These are phyloP conservation scores for Coptotermes formosanus DNA, from an alignment of 1,140 invertebrate genomes.

Conservation along the genomic window DNA sequence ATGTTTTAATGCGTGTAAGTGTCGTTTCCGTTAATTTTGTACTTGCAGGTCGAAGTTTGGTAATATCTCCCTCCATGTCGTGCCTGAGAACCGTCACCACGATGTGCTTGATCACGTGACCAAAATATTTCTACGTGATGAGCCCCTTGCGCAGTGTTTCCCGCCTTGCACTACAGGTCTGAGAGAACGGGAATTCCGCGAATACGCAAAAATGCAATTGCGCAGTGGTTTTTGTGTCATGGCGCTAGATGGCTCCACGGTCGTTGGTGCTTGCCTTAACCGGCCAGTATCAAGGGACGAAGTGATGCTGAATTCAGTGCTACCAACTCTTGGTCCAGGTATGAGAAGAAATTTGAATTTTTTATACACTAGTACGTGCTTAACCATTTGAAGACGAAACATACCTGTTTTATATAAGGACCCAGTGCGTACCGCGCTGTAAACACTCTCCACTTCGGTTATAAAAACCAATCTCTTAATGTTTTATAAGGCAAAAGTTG, in stretches of 20 bases:
- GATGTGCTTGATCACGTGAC: conserved; percentile 31
- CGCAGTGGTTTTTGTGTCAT: conserved; percentile 30
- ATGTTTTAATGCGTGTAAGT: not conserved
- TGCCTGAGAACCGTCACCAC: not conserved
- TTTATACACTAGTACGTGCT: no score
- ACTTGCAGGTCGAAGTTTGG: not conserved
- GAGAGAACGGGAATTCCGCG: conserved; percentile 26
- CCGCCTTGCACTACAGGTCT: conserved; percentile 24
- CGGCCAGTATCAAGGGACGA: not conserved
- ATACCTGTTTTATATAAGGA: no score
- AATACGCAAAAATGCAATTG: conserved; percentile 23
- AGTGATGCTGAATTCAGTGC: not conserved
- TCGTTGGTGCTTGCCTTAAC: conserved; percentile 32
- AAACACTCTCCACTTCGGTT: no score
- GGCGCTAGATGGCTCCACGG: conserved; percentile 10
- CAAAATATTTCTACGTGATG: conserved; percentile 30
- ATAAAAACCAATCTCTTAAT: no score
- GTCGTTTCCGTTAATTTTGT: not conserved
- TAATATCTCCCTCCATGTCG: not conserved
- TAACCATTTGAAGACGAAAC: no score
- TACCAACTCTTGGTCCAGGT: not conserved
- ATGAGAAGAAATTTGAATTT: not conserved
- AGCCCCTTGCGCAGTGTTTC: conserved; percentile 29
- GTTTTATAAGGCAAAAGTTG: no score
- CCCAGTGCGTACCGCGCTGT: no score